Base-by-base conservation (phyloP, 2,888 invertebrate genomes). In the Mythimna pallens region DNA sequence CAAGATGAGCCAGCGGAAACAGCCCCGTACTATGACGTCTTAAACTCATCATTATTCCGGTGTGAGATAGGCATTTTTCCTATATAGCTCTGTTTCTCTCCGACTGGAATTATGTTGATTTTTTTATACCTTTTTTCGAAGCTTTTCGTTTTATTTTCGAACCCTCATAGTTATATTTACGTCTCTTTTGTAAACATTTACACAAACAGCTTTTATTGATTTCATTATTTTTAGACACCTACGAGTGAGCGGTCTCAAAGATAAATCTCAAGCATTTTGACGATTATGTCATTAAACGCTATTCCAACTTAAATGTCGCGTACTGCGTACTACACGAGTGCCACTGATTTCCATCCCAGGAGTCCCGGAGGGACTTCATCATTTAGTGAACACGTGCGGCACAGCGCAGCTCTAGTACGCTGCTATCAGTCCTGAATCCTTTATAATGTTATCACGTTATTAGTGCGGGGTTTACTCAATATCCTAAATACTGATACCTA, bases 311-410 rank as follows among this genome's bases (percentile, higher is more conserved):
- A 55, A 36, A 55, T 67, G 17, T 67, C 50, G n/a, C 30, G 14
- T 55, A 54, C n/a, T 54, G 34, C 54, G 25, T 36, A 47, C 50
- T 63, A 61, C 57, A 76, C 67, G 67, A 68, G 47, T 63, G 65
- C 47, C 69, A 69, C 55, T 62, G 70, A 82, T 77, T 75, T 71
- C 63, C 69, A 68, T 74, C 67, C 10, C 25, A 58, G 67, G 22
- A 57, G 43, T 79, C 84, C 77, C 79, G 6, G 63, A 14, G 66
- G 76, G 66, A 76, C 68, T 47, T 34, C 66, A 55, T 75, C 69
- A 79, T 81, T 81, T 75, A 71, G 73, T 50, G 63, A 63, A 47
- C 69, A 76, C 71, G 65, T 64, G 52, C 36, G 65, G 72, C n/a
- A 65, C 57, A 59, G 73, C n/a, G 67, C 43, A 63, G 71, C 65